Evolutionary conservation across 2,888 invertebrate species (phyloP), one percentile per base, ranked within the genome.

Genomic region (Rhyacophila evoluta): DNA sequence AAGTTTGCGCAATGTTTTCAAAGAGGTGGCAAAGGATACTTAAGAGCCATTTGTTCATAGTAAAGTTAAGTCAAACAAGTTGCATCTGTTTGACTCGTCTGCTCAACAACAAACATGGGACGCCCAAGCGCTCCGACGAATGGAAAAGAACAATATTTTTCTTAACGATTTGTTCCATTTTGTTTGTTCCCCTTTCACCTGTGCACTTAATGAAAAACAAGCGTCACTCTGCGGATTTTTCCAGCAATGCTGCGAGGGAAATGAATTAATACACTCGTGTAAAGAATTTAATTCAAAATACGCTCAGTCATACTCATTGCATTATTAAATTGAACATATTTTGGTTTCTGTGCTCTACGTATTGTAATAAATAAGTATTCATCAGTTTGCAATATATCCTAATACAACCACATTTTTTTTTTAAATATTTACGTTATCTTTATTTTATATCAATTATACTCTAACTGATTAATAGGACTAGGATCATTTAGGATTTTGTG

Each of bases 21-120:
- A 10, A 33, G 29, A 33, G 55, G 55, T 55, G 55, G 55, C 25
- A 25, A 55, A 55, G 19, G 55, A 55, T 25, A 19, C 55, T 55
- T 55, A 55, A 55, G 55, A 55, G 55, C 55, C 15, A 55, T 55
- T 55, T 19, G 55, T 55, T 55, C 55, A 55, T 55, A 25, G 55
- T 55, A 55, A 55, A 55, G 55, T 55, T 55, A 55, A 55, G 55
- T 19, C 8, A 55, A 55, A 55, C 55, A 55, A 55, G 55, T 55
- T 55, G 55, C 55, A 55, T 55, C 55, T 55, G 55, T 55, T 55
- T 55, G 55, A 55, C 25, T 55, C 55, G 55, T 25, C 19, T 55
- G 6, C 55, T 55, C 55, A 55, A 55, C 19, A 55, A 55, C 55
- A 55, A 55, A 55, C 55, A 55, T 55, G 19, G 55, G 1, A 55